phyloP scores from a whole-genome alignment of 2,113 vertebrate species.

The Erythrolamprus reginae region DNA sequence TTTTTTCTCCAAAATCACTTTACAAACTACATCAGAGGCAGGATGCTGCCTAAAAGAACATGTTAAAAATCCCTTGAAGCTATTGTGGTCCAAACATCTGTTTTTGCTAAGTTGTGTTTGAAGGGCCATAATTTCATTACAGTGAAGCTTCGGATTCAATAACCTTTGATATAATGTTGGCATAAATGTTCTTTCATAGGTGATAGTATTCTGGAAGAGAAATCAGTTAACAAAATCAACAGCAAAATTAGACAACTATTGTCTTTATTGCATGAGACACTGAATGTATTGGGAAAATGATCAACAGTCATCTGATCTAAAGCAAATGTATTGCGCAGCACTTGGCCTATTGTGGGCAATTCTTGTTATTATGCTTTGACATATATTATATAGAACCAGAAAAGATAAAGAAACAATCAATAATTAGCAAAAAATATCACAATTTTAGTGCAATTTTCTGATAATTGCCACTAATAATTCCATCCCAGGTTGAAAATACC shows the following conservation, averaged over 20 bases:
- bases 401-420: not conserved
- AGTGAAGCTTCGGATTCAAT: not conserved
- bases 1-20: not conserved
- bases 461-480: no score
- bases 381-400: not conserved
- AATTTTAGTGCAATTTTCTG: not conserved
- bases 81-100: not conserved
- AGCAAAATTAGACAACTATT: not conserved
- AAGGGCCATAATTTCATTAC: not conserved
- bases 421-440: not conserved
- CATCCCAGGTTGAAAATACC: no score
- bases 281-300: not conserved
- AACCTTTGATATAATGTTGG: not conserved
- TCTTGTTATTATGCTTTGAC: not conserved
- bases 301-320: not conserved
- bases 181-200: not conserved
- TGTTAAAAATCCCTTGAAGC: conserved; percentile 1
- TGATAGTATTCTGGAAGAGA: not conserved
- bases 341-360: not conserved
- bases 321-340: not conserved
- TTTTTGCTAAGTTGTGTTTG: not conserved
- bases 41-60: not conserved
- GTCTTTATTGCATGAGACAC: not conserved
- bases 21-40: not conserved
- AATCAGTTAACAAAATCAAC: not conserved